Evolutionary conservation across 2,113 vertebrate species (phyloP).

Genomic region (Colossoma macropomum): DNA sequence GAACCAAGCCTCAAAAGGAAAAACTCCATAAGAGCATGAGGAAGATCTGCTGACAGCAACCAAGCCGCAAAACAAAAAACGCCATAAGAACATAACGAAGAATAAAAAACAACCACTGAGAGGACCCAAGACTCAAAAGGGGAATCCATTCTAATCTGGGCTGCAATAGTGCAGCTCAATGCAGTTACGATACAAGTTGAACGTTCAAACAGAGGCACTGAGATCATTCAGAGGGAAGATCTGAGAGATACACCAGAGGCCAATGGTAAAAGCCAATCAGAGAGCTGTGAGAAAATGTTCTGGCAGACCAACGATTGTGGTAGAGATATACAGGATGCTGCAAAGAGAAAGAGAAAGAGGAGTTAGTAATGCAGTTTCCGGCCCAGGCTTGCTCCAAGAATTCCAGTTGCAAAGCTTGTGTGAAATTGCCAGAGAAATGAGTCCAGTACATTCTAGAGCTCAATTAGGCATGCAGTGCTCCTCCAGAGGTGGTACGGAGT

Average conservation of each 20-base stretch:
- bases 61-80: too few relatives aligned
- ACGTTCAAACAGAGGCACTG: too few relatives aligned
- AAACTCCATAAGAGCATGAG: too few relatives aligned
- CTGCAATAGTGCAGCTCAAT: too few relatives aligned
- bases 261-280: neutral
- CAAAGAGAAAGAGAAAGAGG: constrained; percentile 29
- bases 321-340: neutral
- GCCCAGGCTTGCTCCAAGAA: constrained; percentile 6
- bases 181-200: too few relatives aligned
- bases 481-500: neutral
- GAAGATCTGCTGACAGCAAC: too few relatives aligned
- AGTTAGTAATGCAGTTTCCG: constrained; percentile 27
- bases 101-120: too few relatives aligned
- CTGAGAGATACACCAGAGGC: too few relatives aligned
- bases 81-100: too few relatives aligned
- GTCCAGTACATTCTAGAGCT: constrained; percentile 1
- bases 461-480: constrained; percentile 12
- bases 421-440: constrained; percentile 3
- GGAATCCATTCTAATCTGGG: too few relatives aligned
- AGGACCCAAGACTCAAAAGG: too few relatives aligned
- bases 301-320: neutral
- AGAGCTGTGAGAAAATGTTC: neutral
- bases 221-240: neutral
- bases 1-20: too few relatives aligned
- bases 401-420: neutral